Evolutionary conservation across 2,888 invertebrate genomes (phyloP).

Genomic region (Eupeodes latifasciatus): DNA sequence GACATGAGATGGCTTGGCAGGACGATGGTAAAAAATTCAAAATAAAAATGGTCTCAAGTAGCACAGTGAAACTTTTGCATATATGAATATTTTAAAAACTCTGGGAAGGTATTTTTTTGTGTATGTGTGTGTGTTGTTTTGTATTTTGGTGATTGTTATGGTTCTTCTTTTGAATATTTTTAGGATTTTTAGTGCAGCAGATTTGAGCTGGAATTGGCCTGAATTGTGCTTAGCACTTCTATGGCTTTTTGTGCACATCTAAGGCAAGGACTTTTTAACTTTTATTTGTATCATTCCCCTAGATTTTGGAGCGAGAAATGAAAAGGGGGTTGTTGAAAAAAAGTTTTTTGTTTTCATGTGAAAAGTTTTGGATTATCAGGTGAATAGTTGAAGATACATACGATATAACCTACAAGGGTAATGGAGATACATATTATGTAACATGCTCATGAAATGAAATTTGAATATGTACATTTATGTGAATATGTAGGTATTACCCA

Average conservation of each 20-base stretch:
- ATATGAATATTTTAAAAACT: constrained; percentile 74
- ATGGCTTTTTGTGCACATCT: constrained; percentile 58
- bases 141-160: constrained; percentile 14
- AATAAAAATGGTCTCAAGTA: constrained; percentile 72
- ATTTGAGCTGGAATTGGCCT: constrained; percentile 74
- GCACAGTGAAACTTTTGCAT: constrained; percentile 75
- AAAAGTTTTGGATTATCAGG: constrained; percentile 72
- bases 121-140: constrained; percentile 28
- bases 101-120: constrained; percentile 20
- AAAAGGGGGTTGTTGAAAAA: background rate
- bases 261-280: constrained; percentile 46
- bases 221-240: constrained; percentile 65
- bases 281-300: constrained; percentile 11
- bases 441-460: constrained; percentile 51
- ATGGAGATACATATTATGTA: constrained; percentile 16
- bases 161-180: constrained; percentile 48
- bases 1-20: constrained; percentile 51
- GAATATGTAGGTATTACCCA: background rate
- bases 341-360: constrained; percentile 58
- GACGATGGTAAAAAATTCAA: constrained; percentile 60
- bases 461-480: too few relatives aligned
- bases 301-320: background rate
- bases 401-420: constrained; percentile 24
- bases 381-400: constrained; percentile 59
- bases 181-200: constrained; percentile 62